Evolutionary conservation across 2,888 invertebrate genomes (phyloP), one percentile per base, ranked within the genome.

Genomic region (Andrena bicolor): DNA sequence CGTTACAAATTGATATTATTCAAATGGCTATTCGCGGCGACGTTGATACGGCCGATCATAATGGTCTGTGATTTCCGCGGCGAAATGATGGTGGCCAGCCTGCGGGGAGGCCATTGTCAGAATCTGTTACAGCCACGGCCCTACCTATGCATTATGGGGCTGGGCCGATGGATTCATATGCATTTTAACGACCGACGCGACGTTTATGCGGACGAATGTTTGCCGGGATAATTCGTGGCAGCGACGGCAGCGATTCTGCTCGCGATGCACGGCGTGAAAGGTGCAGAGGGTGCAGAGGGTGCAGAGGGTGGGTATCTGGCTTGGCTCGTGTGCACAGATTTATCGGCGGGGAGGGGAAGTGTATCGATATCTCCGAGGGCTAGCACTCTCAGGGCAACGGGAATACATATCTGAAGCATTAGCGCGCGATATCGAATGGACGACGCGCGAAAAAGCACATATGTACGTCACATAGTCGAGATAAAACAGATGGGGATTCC

Each of bases 161-260:
- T 64, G 66, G 4, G 41, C 60, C 28, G 30, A 65, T 56, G 74
- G 56, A 84, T 84, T 84, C 86, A 65, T 82, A 82, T 86, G 80
- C 86, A 87, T 87, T 87, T 87, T 86, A 87, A 87, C 80, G 75
- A 84, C 53, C 73, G 69, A 13, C 65, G 66, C 73, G 76, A 79
- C 76, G 76, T 82, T 86, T 84, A 77, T 80, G 75, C 82, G 75
- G 76, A 80, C 69, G 76, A 86, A 84, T 80, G 69, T 87, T 80
- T 82, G 81, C 69, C 64, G 32, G 64, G 76, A 74, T 84, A 84
- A 86, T 87, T 84, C 64, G 63, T 61, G 82, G 76, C 72, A 28
- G 35, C 41, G 35, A 56, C 64, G 13, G 28, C 48, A 5, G 32
- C 49, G 16, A 49, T 60, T 16, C 30, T 32, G n/a, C 7, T 66